Evolutionary conservation across 2,888 invertebrate species (phyloP).

Genomic region (Aproaerema taeniolella): DNA sequence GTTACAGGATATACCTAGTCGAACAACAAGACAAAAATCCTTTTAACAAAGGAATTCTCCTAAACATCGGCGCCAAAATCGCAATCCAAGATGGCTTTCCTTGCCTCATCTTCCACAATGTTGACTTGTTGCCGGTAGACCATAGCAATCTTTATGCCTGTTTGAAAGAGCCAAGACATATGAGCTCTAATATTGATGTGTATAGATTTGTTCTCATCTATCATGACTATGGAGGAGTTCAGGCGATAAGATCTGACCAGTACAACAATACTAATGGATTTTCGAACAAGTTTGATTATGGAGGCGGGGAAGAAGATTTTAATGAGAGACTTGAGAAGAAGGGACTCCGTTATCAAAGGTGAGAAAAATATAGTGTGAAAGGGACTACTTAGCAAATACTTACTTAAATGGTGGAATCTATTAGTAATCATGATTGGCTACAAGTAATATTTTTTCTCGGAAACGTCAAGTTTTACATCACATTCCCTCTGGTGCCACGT

Average conservation of each 20-base stretch:
- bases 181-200: background rate
- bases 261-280: background rate
- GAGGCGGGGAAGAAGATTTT: background rate
- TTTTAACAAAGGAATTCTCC: background rate
- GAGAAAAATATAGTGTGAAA: too few species aligned
- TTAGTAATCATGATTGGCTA: too few species aligned
- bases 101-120: slow-evolving; percentile 1
- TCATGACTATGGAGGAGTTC: background rate
- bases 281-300: background rate
- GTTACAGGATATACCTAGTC: background rate
- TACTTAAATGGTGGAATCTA: too few species aligned
- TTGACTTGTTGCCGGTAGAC: background rate
- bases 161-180: background rate
- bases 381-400: too few species aligned
- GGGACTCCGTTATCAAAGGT: background rate
- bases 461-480: too few species aligned
- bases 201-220: background rate
- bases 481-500: too few species aligned
- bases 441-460: too few species aligned
- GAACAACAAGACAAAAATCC: background rate
- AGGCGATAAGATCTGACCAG: background rate
- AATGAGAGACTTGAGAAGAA: background rate
- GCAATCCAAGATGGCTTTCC: background rate
- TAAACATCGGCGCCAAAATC: background rate
- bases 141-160: background rate